Conservation (phyloP, 2,888 invertebrate genomes). For the Drosophila crucigera region DNA sequence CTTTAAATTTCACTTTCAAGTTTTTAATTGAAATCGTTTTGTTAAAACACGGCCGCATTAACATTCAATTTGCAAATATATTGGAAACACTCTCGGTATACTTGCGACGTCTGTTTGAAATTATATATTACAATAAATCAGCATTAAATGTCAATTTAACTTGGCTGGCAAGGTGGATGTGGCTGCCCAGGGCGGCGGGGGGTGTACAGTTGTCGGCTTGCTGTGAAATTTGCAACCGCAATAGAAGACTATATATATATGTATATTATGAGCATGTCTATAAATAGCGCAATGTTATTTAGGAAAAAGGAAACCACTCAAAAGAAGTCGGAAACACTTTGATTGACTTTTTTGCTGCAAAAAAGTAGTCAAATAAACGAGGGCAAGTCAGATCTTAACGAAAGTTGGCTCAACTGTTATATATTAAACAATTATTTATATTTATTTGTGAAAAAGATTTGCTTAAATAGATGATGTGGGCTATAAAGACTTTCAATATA, state of each 20-base stretch:
- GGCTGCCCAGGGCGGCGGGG: neutral
- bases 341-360: conserved; percentile 2
- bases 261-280: neutral
- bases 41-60: conserved; percentile 14
- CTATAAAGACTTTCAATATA: neutral
- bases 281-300: conserved; percentile 5
- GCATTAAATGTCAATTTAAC: conserved; percentile 55
- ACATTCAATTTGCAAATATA: conserved; percentile 57
- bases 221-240: conserved; percentile 19
- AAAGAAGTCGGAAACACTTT: conserved; percentile 8
- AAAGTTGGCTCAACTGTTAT: neutral
- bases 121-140: conserved; percentile 52
- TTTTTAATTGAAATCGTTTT: conserved; percentile 7
- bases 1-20: conserved; percentile 39
- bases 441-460: neutral
- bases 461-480: neutral
- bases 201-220: neutral
- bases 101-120: conserved; percentile 20
- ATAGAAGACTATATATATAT: neutral
- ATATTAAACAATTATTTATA: no score
- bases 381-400: neutral
- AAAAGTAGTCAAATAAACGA: conserved; percentile 2
- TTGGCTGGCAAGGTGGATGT: neutral
- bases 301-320: neutral
- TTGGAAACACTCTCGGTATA: conserved; percentile 30